Percentiles rank a stretch among this genome's conserved stretches.
phyloP scores from a whole-genome alignment of 1,140 invertebrate species.

The Eurosta solidaginis region DNA sequence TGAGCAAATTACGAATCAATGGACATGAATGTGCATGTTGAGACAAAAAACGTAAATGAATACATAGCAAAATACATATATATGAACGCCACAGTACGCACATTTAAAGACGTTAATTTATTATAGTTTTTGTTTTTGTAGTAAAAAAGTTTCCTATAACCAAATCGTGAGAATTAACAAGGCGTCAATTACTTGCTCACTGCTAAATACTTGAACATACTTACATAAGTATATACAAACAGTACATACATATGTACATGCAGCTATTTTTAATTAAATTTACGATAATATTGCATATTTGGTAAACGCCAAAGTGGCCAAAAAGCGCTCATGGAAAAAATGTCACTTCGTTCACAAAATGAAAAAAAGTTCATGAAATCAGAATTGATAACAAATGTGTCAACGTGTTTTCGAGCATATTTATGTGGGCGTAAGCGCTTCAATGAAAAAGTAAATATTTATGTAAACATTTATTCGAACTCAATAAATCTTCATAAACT shows the following conservation, averaged over 20 bases:
- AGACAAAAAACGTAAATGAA: background rate
- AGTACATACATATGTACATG: background rate
- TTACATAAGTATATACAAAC: background rate
- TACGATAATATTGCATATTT: background rate
- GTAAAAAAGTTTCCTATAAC: background rate
- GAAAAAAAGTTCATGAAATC: background rate
- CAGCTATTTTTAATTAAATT: background rate
- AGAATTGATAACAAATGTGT: background rate
- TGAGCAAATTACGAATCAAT: slow-evolving; percentile 36
- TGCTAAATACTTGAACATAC: background rate
- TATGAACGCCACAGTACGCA: too few species aligned
- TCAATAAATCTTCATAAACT: slow-evolving; percentile 37
- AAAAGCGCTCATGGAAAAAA: background rate
- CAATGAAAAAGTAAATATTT: background rate
- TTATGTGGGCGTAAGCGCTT: background rate
- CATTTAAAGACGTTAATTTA: slow-evolving; percentile 1
- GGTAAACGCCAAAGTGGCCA: background rate
- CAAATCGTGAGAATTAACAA: slow-evolving; percentile 34
- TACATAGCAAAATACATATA: background rate
- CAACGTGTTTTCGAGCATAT: too few species aligned
- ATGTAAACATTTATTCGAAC: slow-evolving; percentile 29
- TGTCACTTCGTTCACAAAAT: background rate
- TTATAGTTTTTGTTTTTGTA: background rate
- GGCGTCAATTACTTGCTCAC: slow-evolving; percentile 30
- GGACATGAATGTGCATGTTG: slow-evolving; percentile 21